These are phyloP conservation scores for Willisornis vidua DNA, from an alignment of 2,113 vertebrate species.

Conservation along the genomic window DNA sequence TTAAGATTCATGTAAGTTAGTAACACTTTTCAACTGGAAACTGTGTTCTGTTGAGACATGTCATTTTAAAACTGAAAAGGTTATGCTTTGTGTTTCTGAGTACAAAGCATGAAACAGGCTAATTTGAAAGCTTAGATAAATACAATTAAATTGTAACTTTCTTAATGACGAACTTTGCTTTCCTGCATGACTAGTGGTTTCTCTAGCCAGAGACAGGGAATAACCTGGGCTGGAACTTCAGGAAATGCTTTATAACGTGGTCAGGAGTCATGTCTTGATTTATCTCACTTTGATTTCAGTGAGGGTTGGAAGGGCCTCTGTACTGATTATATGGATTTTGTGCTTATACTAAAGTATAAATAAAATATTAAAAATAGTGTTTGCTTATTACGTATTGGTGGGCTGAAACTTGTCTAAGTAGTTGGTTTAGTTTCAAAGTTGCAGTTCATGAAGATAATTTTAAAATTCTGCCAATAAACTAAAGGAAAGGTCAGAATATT, in stretches of 20 bases:
- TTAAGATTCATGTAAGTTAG: background rate
- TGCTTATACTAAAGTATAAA: background rate
- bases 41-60: background rate
- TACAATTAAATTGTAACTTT: background rate
- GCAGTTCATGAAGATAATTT: background rate
- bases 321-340: background rate
- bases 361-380: background rate
- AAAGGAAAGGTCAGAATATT: background rate
- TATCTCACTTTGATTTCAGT: background rate
- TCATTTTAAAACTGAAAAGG: background rate
- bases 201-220: background rate
- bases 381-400: background rate
- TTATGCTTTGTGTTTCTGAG: background rate
- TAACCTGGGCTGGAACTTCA: background rate
- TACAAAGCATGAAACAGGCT: rapidly evolving
- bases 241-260: background rate
- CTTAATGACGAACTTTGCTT: background rate
- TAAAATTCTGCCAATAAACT: background rate
- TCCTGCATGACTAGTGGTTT: background rate
- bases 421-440: background rate
- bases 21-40: background rate
- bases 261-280: background rate
- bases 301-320: background rate
- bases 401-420: background rate
- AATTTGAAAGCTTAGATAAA: background rate